Conservation (phyloP, 1,140 invertebrate genomes). For the Piezodorus guildinii region DNA sequence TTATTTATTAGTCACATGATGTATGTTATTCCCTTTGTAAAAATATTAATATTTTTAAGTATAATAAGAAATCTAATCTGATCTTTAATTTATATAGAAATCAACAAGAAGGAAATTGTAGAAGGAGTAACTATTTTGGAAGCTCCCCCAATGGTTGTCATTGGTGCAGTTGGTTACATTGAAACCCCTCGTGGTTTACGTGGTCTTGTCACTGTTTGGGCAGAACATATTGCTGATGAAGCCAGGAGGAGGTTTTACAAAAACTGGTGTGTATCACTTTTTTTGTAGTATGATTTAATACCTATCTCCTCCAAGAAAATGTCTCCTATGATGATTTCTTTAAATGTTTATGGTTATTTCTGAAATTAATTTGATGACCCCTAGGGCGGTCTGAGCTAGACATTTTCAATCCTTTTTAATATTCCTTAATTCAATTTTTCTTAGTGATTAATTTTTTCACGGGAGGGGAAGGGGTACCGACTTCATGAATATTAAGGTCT, state of each 20-base stretch:
- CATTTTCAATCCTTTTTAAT: not conserved
- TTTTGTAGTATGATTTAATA: not conserved
- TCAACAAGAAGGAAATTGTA: constrained; percentile 99
- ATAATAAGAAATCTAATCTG: too few relatives aligned
- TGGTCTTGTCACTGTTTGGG: constrained; percentile 91
- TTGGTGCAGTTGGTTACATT: constrained; percentile 97
- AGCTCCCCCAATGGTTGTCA: constrained; percentile 94
- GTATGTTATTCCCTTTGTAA: too few relatives aligned
- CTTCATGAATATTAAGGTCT: too few relatives aligned
- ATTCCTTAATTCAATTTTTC: too few relatives aligned
- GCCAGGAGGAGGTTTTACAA: constrained; percentile 98
- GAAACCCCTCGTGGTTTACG: constrained; percentile 94
- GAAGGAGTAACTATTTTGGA: constrained; percentile 98
- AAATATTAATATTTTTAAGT: too few relatives aligned
- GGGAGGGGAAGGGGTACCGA: too few relatives aligned
- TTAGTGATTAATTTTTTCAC: too few relatives aligned
- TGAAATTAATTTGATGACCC: constrained; percentile 16
- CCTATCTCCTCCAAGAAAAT: too few relatives aligned
- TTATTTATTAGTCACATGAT: too few relatives aligned
- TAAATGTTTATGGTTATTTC: constrained; percentile 19
- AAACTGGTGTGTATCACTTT: constrained; percentile 75
- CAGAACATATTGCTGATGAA: constrained; percentile 97
- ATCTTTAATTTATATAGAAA: constrained; percentile 73
- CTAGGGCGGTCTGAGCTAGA: constrained; percentile 25
- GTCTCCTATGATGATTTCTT: constrained; percentile 17